Evolutionary conservation across 2,113 vertebrate species (phyloP).

Genomic region (Peromyscus polionotus): DNA sequence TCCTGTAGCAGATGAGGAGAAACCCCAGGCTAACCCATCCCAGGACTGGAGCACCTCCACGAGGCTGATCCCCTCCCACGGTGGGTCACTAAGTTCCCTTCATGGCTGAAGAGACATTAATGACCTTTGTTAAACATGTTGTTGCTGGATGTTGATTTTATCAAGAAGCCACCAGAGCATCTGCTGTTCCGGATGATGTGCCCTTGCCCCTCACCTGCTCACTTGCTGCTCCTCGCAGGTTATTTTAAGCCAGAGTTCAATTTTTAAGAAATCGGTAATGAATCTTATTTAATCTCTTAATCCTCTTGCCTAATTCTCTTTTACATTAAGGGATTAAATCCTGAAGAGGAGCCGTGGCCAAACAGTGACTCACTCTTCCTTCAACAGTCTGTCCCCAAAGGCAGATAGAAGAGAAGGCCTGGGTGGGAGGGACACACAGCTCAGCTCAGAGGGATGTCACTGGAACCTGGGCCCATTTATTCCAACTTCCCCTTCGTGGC

Average conservation of each 20-base stretch:
- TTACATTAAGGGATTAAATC: conserved; percentile 79
- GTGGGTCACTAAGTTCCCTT: not conserved
- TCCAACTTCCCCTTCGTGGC: conserved; percentile 37
- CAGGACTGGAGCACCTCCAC: not conserved
- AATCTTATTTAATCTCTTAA: conserved; percentile 79
- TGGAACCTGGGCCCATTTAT: not conserved
- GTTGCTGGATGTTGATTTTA: not conserved
- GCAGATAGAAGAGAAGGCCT: not conserved
- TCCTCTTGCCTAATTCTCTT: conserved; percentile 80
- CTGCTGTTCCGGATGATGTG: not conserved
- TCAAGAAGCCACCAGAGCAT: not conserved
- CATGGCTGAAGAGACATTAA: not conserved
- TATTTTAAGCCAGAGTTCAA: conserved; percentile 67
- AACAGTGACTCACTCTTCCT: conserved; percentile 70
- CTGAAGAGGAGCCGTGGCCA: conserved; percentile 31
- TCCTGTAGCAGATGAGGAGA: not conserved
- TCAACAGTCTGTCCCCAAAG: conserved; percentile 31
- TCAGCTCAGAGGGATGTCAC: conserved; percentile 47
- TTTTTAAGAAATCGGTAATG: conserved; percentile 80
- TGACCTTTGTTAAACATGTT: not conserved
- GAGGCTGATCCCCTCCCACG: not conserved
- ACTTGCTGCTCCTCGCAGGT: not conserved
- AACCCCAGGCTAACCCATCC: not conserved
- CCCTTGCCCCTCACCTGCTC: not conserved
- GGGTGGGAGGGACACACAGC: conserved; percentile 55